Conservation (phyloP, 2,888 invertebrate species). For the Tetropium fuscum region DNA sequence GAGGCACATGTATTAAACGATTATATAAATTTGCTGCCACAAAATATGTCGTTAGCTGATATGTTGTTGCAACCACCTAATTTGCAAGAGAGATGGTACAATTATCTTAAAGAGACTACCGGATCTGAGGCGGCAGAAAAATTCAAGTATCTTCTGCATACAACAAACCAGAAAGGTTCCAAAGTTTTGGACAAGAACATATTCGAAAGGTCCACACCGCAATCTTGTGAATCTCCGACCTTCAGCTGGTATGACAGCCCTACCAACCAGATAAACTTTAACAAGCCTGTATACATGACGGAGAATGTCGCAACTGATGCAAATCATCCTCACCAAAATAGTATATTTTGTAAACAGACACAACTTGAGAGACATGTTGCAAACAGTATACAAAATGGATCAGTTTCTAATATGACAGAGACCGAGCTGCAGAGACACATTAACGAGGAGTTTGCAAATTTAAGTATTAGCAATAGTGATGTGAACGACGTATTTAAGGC, state of each 20-base stretch:
- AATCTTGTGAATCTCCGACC: conserved; percentile 56
- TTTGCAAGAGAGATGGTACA: conserved; percentile 67
- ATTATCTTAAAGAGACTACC: conserved; percentile 67
- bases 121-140: conserved; percentile 71
- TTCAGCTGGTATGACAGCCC: conserved; percentile 61
- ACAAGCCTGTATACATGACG: conserved; percentile 61
- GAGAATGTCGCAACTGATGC: conserved; percentile 43
- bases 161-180: conserved; percentile 53
- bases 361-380: conserved; percentile 11
- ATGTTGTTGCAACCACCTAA: conserved; percentile 68
- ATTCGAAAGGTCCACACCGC: conserved; percentile 50
- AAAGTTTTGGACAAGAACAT: conserved; percentile 49
- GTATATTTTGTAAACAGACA: conserved; percentile 8
- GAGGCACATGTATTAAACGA: conserved; percentile 61
- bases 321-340: conserved; percentile 24
- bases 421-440: conserved; percentile 57
- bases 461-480: conserved; percentile 53
- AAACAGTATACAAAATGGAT: conserved; percentile 18
- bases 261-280: conserved; percentile 59
- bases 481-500: conserved; percentile 56
- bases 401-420: conserved; percentile 39
- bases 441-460: conserved; percentile 60
- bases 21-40: conserved; percentile 67
- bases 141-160: conserved; percentile 64
- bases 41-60: conserved; percentile 70